phyloP scores from a whole-genome alignment of 2,113 vertebrate species.

The Thunnus thynnus region DNA sequence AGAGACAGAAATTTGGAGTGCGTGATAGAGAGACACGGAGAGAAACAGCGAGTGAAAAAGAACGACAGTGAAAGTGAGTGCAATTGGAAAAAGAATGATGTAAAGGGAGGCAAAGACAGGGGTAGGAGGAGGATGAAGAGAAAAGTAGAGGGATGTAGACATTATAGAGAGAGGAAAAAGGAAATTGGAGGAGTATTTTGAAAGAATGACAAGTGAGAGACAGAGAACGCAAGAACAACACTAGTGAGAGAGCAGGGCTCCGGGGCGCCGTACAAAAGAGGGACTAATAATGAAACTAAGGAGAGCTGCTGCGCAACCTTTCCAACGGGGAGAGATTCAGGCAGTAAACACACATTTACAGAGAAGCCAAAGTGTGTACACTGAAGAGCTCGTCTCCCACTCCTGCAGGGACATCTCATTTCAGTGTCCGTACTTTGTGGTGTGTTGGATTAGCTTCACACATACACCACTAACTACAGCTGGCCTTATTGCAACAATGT shows the following conservation, averaged over 20 bases:
- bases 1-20: conserved; percentile 19
- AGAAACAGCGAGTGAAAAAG: conserved; percentile 22
- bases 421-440: conserved; percentile 1
- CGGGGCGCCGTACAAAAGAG: conserved; percentile 31
- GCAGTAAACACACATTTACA: conserved; percentile 57
- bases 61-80: conserved; percentile 1
- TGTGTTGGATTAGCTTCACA: too few relatives aligned
- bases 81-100: conserved; percentile 19
- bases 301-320: conserved; percentile 30
- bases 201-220: conserved; percentile 19
- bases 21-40: conserved; percentile 20
- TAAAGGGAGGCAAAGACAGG: not conserved
- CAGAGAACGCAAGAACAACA: not conserved
- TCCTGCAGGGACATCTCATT: conserved; percentile 31
- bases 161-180: conserved; percentile 3
- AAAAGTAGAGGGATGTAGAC: not conserved
- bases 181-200: conserved; percentile 11
- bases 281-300: conserved; percentile 55
- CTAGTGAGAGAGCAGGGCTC: conserved; percentile 24
- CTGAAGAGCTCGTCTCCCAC: conserved; percentile 17
- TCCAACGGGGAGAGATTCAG: conserved; percentile 47
- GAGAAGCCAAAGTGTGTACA: conserved; percentile 47
- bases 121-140: not conserved
- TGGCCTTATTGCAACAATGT: not conserved
- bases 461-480: not conserved